These are phyloP conservation scores for Diorhabda elongata DNA, from an alignment of 1,140 invertebrate genomes.

Conservation along the genomic window DNA sequence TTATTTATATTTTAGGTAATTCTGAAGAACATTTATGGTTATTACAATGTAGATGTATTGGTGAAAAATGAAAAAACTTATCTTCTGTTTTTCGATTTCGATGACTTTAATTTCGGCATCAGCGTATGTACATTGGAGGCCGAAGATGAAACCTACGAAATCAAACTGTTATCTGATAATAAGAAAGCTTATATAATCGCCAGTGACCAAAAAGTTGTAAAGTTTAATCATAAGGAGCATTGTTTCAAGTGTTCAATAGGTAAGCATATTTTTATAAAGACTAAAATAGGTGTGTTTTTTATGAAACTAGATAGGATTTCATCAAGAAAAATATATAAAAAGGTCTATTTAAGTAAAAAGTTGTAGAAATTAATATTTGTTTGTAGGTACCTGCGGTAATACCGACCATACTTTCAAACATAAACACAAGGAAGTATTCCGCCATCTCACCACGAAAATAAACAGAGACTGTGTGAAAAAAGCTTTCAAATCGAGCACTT, in stretches of 20 bases:
- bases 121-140: constrained; percentile 4
- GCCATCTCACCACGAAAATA: constrained; percentile 8
- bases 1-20: background rate
- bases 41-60: constrained; percentile 10
- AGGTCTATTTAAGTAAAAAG: too few relatives aligned
- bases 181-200: constrained; percentile 7
- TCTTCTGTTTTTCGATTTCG: constrained; percentile 14
- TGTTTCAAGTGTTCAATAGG: constrained; percentile 13
- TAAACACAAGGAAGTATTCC: constrained; percentile 7
- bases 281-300: too few relatives aligned
- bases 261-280: background rate
- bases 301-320: too few relatives aligned
- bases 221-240: constrained; percentile 12
- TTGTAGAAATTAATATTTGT: background rate
- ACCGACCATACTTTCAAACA: constrained; percentile 6
- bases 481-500: background rate
- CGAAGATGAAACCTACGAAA: background rate
- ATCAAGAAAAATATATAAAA: too few relatives aligned
- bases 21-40: constrained; percentile 7
- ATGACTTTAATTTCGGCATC: background rate
- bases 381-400: constrained; percentile 11
- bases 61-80: constrained; percentile 13
- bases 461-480: constrained; percentile 1
- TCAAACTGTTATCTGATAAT: constrained; percentile 1
- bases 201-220: constrained; percentile 7